A percentile compares a stretch with the other conserved stretches of the same genome.
phyloP scores from a whole-genome alignment of 2,797 vertebrate genomes.

The Neoniphon sammara region DNA sequence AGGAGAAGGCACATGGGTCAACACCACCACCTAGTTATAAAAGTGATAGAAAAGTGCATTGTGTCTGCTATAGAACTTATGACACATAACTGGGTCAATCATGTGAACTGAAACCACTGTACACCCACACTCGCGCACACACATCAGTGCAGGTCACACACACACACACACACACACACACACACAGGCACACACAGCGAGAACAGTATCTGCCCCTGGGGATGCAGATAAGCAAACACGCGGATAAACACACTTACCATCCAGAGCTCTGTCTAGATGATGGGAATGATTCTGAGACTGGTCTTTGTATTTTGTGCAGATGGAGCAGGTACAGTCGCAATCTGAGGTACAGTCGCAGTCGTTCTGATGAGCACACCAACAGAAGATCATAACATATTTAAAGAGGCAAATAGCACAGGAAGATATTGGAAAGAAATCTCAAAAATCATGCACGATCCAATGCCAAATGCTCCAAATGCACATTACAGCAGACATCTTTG shows the following conservation, averaged over 20 bases:
- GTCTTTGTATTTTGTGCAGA: conserved; percentile 83
- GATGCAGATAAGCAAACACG: not conserved
- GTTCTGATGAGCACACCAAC: conserved; percentile 73
- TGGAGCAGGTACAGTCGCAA: conserved; percentile 88
- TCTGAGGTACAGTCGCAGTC: conserved; percentile 89
- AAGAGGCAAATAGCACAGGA: not conserved
- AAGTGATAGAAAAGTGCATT: conserved; percentile 26
- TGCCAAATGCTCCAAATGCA: no score
- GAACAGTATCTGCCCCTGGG: conserved; percentile 4
- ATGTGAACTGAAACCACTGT: not conserved
- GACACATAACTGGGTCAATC: conserved; percentile 12
- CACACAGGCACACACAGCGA: conserved; percentile 3
- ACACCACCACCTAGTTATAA: conserved; percentile 45
- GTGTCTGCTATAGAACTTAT: conserved; percentile 29
- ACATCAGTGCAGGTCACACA: not conserved
- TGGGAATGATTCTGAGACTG: conserved; percentile 70
- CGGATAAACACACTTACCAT: conserved; percentile 82
- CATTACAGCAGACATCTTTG: no score
- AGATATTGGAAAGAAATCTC: not conserved
- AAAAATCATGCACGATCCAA: no score
- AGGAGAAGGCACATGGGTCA: conserved; percentile 30
- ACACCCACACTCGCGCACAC: not conserved
- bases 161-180: conserved; percentile 10
- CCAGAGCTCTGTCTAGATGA: conserved; percentile 82
- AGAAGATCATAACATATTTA: conserved; percentile 9